A percentile compares a stretch with the other conserved stretches of the same genome.
Evolutionary conservation across 1,140 invertebrate species (phyloP).

Genomic region (Heliothis virescens): DNA sequence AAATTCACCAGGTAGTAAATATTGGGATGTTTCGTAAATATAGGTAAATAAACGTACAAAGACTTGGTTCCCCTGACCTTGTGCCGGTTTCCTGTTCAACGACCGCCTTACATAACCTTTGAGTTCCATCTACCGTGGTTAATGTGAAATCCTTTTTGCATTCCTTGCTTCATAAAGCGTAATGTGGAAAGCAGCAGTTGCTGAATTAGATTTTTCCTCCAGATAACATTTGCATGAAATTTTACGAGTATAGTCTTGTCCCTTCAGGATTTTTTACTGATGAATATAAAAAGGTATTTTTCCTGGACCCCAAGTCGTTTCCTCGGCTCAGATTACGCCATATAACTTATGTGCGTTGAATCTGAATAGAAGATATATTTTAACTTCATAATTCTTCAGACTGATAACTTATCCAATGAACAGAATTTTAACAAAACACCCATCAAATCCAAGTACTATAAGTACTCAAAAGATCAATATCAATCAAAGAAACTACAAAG

Average conservation of each 20-base stretch:
- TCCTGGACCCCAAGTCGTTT: not conserved
- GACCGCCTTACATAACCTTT: constrained; percentile 42
- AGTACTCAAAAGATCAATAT: too few relatives aligned
- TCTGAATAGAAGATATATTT: too few relatives aligned
- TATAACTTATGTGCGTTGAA: too few relatives aligned
- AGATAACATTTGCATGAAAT: constrained; percentile 36
- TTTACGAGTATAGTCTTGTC: constrained; percentile 1
- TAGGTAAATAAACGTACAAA: constrained; percentile 43
- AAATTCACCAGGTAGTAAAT: constrained; percentile 21
- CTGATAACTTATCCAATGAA: too few relatives aligned
- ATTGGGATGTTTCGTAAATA: constrained; percentile 24
- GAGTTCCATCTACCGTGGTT: constrained; percentile 46
- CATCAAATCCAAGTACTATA: too few relatives aligned
- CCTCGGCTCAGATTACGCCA: too few relatives aligned
- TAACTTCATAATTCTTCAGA: not conserved
- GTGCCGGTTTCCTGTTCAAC: constrained; percentile 49
- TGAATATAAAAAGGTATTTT: constrained; percentile 11
- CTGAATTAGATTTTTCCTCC: constrained; percentile 23
- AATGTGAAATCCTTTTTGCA: constrained; percentile 46
- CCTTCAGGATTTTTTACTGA: constrained; percentile 14
- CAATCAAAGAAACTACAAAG: constrained; percentile 6
- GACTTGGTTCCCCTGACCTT: constrained; percentile 30
- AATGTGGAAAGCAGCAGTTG: constrained; percentile 37
- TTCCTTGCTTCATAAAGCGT: constrained; percentile 46
- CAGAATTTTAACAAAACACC: too few relatives aligned